Conservation (phyloP, 2,113 vertebrate genomes). For the Cichladusa arquata region DNA sequence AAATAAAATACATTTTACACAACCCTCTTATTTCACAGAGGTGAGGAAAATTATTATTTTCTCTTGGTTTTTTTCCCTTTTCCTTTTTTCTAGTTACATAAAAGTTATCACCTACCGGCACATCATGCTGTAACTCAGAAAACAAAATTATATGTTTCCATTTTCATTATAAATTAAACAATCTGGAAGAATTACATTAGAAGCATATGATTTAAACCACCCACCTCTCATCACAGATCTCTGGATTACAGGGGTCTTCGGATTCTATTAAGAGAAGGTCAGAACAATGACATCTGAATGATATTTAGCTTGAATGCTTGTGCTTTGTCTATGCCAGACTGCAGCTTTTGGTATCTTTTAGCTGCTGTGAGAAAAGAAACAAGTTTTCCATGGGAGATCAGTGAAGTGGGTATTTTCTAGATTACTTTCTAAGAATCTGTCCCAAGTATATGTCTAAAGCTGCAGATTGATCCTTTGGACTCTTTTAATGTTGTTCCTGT, state of each 20-base stretch:
- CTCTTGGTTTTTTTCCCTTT: accelerated
- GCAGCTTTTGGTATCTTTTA: neutral
- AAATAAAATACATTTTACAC: neutral
- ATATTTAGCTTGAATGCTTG: neutral
- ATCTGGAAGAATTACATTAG: neutral
- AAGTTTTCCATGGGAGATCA: neutral
- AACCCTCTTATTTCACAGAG: neutral
- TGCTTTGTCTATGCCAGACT: neutral
- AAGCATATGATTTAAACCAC: neutral
- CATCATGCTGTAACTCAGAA: neutral
- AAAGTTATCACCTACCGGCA: neutral
- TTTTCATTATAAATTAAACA: slow-evolving; percentile 1
- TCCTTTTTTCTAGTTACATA: neutral
- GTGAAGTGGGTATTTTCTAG: neutral
- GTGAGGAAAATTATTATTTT: neutral
- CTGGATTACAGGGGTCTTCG: neutral
- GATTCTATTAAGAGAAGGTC: neutral
- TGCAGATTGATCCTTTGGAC: neutral
- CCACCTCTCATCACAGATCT: neutral
- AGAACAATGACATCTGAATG: neutral
- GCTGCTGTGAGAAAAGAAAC: neutral
- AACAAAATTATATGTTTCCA: slow-evolving; percentile 3
- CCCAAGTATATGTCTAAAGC: neutral
- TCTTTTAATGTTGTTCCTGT: neutral
- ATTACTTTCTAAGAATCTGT: neutral